Conservation (phyloP, 1,140 invertebrate genomes). For the Zaprionus ornatus region DNA sequence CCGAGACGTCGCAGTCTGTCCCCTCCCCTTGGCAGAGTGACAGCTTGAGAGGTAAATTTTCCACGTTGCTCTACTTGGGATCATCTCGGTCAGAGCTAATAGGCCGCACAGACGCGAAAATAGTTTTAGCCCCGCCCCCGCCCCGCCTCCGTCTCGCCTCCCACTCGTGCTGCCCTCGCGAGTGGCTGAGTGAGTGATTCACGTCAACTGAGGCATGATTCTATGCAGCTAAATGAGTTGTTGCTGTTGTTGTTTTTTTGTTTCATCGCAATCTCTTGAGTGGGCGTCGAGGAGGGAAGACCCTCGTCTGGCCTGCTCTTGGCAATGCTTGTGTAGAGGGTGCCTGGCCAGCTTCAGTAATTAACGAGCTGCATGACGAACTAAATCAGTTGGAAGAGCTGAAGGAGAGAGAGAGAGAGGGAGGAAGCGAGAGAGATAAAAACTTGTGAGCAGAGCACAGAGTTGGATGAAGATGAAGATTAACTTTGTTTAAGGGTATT, state of each 20-base stretch:
- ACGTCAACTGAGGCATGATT: conserved; percentile 79
- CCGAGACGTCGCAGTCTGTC: neutral
- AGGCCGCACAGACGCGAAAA: conserved; percentile 70
- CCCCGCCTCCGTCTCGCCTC: neutral
- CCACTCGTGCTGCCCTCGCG: conserved; percentile 21
- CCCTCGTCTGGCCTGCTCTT: conserved; percentile 33
- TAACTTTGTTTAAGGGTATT: neutral
- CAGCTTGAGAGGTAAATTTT: conserved; percentile 65
- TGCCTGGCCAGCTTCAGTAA: conserved; percentile 24
- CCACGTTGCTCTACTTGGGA: conserved; percentile 40
- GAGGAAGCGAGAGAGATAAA: neutral
- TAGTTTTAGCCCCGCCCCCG: conserved; percentile 56
- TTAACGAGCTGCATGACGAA: conserved; percentile 24
- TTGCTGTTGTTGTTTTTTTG: conserved; percentile 63
- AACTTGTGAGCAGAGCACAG: neutral
- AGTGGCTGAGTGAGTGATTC: conserved; percentile 78
- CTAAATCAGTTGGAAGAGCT: neutral
- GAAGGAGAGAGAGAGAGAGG: neutral
- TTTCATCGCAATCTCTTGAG: conserved; percentile 34
- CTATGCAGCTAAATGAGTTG: conserved; percentile 78
- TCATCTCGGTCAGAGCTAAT: conserved; percentile 71
- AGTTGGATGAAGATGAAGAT: neutral
- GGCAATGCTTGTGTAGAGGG: conserved; percentile 38
- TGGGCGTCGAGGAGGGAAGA: conserved; percentile 25
- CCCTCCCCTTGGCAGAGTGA: conserved; percentile 54